phyloP scores from a whole-genome alignment of 2,888 invertebrate species.

The Trissolcus brochymenae region DNA sequence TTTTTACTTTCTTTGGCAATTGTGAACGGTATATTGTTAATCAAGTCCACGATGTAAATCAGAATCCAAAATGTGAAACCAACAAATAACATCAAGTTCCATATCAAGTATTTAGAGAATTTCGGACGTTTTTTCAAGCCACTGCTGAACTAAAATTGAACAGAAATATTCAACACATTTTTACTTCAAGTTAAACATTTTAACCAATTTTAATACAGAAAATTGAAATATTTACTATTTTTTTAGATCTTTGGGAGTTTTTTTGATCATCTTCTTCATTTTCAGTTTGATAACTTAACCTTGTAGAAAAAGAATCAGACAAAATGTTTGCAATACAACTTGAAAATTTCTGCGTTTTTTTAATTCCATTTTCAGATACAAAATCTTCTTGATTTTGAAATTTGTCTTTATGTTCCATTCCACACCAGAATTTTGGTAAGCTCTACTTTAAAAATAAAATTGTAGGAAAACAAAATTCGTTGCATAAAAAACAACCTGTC shows the following conservation, averaged over 20 bases:
- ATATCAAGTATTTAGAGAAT: constrained; percentile 20
- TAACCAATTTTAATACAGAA: neutral
- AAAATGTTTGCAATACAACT: too few relatives aligned
- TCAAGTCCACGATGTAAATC: constrained; percentile 15
- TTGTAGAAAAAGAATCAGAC: too few relatives aligned
- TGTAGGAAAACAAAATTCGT: too few relatives aligned
- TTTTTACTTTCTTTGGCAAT: constrained; percentile 26
- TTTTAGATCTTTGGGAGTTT: too few relatives aligned
- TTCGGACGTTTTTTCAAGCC: constrained; percentile 6
- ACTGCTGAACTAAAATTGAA: neutral
- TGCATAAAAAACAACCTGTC: neutral
- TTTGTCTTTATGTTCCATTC: too few relatives aligned
- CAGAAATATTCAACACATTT: neutral
- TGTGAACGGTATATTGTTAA: constrained; percentile 18
- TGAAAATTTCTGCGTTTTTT: too few relatives aligned
- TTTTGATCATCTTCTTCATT: too few relatives aligned
- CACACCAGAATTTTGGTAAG: too few relatives aligned
- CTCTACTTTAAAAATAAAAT: too few relatives aligned
- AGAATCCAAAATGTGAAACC: constrained; percentile 28
- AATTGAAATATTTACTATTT: neutral
- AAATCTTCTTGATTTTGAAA: too few relatives aligned
- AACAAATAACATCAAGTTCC: constrained; percentile 23
- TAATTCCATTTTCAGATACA: too few relatives aligned
- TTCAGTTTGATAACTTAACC: too few relatives aligned
- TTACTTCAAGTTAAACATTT: neutral